Evolutionary conservation across 2,888 invertebrate genomes (phyloP), one percentile per base, ranked within the genome.

Genomic region (Odontomyia ornata): DNA sequence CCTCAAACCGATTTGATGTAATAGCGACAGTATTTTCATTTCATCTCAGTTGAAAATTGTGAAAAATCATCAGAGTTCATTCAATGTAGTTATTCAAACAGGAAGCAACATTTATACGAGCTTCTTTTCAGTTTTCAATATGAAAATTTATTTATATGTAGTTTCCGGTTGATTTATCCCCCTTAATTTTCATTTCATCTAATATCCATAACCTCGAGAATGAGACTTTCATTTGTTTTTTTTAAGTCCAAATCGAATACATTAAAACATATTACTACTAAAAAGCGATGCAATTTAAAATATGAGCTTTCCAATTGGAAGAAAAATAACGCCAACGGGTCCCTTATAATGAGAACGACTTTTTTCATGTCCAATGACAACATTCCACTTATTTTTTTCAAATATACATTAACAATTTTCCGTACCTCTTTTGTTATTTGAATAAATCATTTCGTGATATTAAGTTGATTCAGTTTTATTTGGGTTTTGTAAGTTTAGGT

Each of bases 41-140:
- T 64, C 15, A 64, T 15, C 25, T 28, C 5, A 64, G 30, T 28
- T 27, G 5, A 28, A 15, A 28, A 65, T 52, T 9, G 3, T 52
- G 69, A 69, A 69, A 69, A 69, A 69, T 47, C 69, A 69, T 69
- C 69, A 47, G 69, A 69, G 69, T 69, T 69, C 69, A 69, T 25
- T 23, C 9, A 23, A 64, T n/a, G 69, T 69, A 69, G 69, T 69
- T 69, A 69, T 69, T 69, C 46, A 13, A 11, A 47, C 36, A 21
- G 15, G 11, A 67, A 67, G 21, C 7, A 69, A 47, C 47, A 25
- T 30, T 30, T 7, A 69, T 25, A 47, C 28, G 21, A 13, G 15
- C 23, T 56, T 57, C 15, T 23, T 57, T 72, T 57, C 18, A 57
- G 5, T 56, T 56, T 56, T 27, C 25, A 73, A 73, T 30, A 60